Evolutionary conservation across 2,888 invertebrate genomes (phyloP).

Genomic region (Dexiosoma caninum): DNA sequence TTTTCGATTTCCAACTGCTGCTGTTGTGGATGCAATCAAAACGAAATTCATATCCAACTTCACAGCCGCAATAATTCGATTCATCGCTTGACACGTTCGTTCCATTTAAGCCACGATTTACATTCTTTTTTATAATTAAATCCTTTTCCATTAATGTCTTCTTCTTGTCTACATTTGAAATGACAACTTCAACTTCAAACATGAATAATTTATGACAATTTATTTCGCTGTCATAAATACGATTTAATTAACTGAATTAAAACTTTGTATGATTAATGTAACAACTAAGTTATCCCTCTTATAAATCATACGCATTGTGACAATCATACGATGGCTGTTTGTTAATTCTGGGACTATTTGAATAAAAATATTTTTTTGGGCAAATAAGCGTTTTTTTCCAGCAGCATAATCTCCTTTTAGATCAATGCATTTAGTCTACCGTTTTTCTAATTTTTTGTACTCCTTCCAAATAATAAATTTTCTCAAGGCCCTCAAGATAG

Average conservation of each 20-base stretch:
- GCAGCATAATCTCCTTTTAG: too few species aligned
- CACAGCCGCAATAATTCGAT: not conserved
- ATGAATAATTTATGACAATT: slow-evolving; percentile 11
- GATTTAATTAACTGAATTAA: slow-evolving; percentile 43
- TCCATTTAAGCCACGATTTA: not conserved
- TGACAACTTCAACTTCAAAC: not conserved
- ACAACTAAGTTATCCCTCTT: slow-evolving; percentile 38
- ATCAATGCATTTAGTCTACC: too few species aligned
- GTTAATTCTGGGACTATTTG: too few species aligned
- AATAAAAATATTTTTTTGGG: too few species aligned
- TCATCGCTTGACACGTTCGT: not conserved
- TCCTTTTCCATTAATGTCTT: slow-evolving; percentile 20
- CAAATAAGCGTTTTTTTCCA: too few species aligned
- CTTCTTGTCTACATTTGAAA: not conserved
- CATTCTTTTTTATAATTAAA: not conserved
- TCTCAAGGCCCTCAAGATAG: too few species aligned
- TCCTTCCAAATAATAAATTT: too few species aligned
- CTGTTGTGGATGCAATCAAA: too few species aligned
- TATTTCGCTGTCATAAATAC: slow-evolving; percentile 13
- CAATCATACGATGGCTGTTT: slow-evolving; percentile 31
- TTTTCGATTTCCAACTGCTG: too few species aligned
- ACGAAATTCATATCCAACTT: not conserved
- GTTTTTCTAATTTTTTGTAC: too few species aligned
- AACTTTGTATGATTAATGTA: slow-evolving; percentile 29
- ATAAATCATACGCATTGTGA: slow-evolving; percentile 7